phyloP scores from a whole-genome alignment of 2,113 vertebrate genomes.

The Pollachius pollachius region DNA sequence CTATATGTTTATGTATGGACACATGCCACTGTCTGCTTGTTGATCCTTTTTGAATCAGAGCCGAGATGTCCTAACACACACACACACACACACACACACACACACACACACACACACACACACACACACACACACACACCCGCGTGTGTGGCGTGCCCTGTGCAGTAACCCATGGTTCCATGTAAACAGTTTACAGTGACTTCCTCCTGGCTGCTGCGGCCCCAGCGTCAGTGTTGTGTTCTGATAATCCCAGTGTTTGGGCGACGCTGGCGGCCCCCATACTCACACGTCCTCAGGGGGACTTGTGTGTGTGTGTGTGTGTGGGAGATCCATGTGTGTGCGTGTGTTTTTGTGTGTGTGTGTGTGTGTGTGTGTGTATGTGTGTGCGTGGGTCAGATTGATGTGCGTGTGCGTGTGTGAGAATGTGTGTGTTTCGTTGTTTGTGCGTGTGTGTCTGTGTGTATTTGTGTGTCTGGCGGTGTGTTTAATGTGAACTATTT shows the following conservation, averaged over 20 bases:
- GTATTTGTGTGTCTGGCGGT: background rate
- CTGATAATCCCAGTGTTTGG: conserved; percentile 66
- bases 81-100: conserved; percentile 38
- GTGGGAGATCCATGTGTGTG: no score
- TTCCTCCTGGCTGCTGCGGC: conserved; percentile 46
- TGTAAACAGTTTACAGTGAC: conserved; percentile 65
- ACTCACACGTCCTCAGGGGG: conserved; percentile 22
- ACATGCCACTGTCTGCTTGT: conserved; percentile 52
- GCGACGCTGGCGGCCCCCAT: conserved; percentile 46
- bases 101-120: conserved; percentile 12
- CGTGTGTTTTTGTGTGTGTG: conserved; percentile 1
- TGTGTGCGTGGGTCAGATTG: no score
- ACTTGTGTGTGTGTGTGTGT: conserved; percentile 33
- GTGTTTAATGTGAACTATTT: conserved; percentile 12
- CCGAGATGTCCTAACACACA: conserved; percentile 50
- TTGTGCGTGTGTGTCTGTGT: background rate
- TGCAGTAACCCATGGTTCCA: conserved; percentile 47
- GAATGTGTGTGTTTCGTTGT: background rate
- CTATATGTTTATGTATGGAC: conserved; percentile 39
- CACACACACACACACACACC: conserved; percentile 21
- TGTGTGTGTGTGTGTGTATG: conserved; percentile 15
- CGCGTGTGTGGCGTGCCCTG: no score
- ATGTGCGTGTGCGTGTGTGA: background rate
- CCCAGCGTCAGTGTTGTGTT: conserved; percentile 65
- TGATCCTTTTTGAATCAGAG: conserved; percentile 55